Evolutionary conservation across 2,888 invertebrate species (phyloP).

Genomic region (Agrilus mali): DNA sequence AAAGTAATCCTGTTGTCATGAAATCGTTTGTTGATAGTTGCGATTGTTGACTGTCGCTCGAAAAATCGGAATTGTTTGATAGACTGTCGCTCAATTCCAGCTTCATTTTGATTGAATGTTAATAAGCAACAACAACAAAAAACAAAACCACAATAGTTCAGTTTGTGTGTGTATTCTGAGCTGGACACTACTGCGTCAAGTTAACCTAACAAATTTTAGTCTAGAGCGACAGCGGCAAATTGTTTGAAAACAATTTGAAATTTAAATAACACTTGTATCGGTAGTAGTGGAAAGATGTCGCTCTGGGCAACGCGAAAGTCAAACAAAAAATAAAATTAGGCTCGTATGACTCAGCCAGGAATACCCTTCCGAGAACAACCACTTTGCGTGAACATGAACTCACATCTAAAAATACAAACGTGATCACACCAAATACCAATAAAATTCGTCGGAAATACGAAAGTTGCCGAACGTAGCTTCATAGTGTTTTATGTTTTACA

Average conservation of each 20-base stretch:
- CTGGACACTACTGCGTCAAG: no score
- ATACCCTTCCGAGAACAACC: conserved; percentile 34
- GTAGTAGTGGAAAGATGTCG: conserved; percentile 8
- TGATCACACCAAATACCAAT: conserved; percentile 14
- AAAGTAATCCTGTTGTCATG: conserved; percentile 25
- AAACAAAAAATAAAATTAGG: conserved; percentile 21
- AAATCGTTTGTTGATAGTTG: conserved; percentile 30
- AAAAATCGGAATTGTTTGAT: conserved; percentile 34
- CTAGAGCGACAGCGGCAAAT: no score
- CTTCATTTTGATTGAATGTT: conserved; percentile 24
- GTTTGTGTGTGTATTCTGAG: no score
- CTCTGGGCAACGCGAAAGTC: conserved; percentile 10
- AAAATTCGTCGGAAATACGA: background rate
- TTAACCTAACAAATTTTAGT: no score
- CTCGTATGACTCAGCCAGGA: conserved; percentile 26
- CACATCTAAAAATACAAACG: conserved; percentile 31
- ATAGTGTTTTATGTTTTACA: conserved; percentile 8
- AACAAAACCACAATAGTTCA: no score
- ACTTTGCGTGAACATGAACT: conserved; percentile 26
- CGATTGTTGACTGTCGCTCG: conserved; percentile 33
- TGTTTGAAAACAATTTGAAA: no score
- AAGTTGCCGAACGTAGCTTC: background rate
- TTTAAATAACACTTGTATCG: conserved; percentile 17
- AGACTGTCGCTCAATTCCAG: conserved; percentile 31
- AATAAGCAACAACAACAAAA: background rate